phyloP scores from a whole-genome alignment of 1,140 invertebrate species.

The Pomacea maculata region DNA sequence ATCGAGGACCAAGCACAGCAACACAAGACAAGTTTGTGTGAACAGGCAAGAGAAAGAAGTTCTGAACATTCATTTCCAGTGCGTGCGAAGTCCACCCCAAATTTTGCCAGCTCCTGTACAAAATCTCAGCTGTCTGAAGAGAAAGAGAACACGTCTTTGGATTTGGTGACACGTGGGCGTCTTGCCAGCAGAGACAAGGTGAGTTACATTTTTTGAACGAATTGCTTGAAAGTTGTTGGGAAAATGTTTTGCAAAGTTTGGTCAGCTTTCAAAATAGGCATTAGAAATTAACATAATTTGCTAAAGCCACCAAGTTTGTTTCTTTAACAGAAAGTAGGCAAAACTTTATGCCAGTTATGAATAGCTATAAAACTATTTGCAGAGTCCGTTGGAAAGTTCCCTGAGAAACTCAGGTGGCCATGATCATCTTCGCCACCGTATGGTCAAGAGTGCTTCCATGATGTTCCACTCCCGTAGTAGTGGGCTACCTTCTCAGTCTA shows the following conservation, averaged over 20 bases:
- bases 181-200: conserved; percentile 14
- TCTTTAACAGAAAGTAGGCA: too few relatives aligned
- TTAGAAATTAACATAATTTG: too few relatives aligned
- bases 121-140: not conserved
- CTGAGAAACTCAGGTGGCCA: not conserved
- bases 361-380: too few relatives aligned
- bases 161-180: not conserved
- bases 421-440: conserved; percentile 32
- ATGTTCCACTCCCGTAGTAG: conserved; percentile 85
- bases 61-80: not conserved
- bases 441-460: conserved; percentile 83
- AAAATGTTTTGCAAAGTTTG: too few relatives aligned
- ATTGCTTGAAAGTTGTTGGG: too few relatives aligned
- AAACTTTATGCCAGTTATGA: too few relatives aligned
- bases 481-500: conserved; percentile 85
- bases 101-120: conserved; percentile 3
- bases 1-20: not conserved
- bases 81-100: conserved; percentile 15
- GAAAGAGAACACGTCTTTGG: not conserved
- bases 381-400: not conserved
- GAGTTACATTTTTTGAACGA: not conserved
- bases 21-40: not conserved
- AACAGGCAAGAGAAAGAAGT: not conserved
- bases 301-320: too few relatives aligned
- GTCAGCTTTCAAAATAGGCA: too few relatives aligned